Percentiles rank a stretch among this genome's conserved stretches.
Conservation (phyloP, 2,797 vertebrate genomes). For the Decapterus maruadsi region DNA sequence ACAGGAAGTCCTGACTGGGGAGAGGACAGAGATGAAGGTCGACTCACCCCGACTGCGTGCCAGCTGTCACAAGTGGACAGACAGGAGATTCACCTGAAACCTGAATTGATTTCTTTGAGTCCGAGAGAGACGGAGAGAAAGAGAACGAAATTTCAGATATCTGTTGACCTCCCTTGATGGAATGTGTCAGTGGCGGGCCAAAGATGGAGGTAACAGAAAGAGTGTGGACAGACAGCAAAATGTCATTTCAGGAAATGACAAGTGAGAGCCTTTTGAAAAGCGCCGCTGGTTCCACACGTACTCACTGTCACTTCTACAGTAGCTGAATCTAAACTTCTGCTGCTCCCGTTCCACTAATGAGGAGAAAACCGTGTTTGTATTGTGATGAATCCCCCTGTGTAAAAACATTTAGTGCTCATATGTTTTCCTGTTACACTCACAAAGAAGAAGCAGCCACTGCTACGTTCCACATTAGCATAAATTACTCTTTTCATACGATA, state of each 20-base stretch:
- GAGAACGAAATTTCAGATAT: constrained; percentile 78
- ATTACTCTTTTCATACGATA: constrained; percentile 28
- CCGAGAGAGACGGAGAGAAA: constrained; percentile 18
- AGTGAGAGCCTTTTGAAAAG: constrained; percentile 49
- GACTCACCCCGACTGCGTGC: constrained; percentile 56
- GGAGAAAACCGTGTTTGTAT: background rate
- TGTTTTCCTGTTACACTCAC: constrained; percentile 12
- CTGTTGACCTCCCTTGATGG: constrained; percentile 81
- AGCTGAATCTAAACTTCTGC: constrained; percentile 21
- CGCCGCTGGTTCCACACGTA: constrained; percentile 25
- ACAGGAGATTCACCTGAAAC: constrained; percentile 81
- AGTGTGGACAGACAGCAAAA: constrained; percentile 64
- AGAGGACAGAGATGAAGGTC: constrained; percentile 78
- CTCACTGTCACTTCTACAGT: constrained; percentile 39
- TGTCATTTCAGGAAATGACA: constrained; percentile 68
- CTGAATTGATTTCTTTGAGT: constrained; percentile 81
- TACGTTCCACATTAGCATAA: constrained; percentile 20
- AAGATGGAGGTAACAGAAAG: constrained; percentile 62
- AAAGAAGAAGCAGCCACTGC: constrained; percentile 6
- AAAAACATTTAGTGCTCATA: background rate
- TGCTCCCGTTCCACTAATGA: constrained; percentile 14
- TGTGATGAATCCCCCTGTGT: constrained; percentile 4
- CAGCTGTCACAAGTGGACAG: constrained; percentile 77
- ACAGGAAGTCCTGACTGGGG: constrained; percentile 48
- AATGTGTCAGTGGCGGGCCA: constrained; percentile 68